A percentile compares a stretch with the other conserved stretches of the same genome.
Evolutionary conservation across 2,888 invertebrate genomes (phyloP).

Genomic region (Phoenoteleia sp.): DNA sequence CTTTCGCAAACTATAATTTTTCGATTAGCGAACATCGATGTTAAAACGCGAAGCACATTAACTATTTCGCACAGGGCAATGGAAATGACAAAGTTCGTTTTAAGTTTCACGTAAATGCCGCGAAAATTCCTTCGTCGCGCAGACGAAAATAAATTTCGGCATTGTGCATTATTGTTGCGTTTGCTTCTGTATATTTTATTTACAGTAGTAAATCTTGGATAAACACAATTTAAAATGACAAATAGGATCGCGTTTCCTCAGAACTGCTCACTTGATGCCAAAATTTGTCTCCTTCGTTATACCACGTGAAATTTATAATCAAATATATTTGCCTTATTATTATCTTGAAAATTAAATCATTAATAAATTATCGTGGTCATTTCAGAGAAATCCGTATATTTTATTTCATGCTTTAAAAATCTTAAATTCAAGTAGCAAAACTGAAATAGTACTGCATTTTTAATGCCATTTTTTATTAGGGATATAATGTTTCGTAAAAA

Average conservation of each 20-base stretch:
- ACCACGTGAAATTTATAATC: conserved; percentile 52
- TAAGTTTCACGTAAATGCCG: conserved; percentile 10
- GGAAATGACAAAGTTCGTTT: conserved; percentile 5
- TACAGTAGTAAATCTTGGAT: conserved; percentile 54
- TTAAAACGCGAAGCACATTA: conserved; percentile 11
- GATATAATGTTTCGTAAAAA: too few relatives aligned
- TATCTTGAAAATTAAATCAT: conserved; percentile 30
- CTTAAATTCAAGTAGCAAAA: too few relatives aligned
- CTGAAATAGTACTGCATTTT: too few relatives aligned
- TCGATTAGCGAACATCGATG: conserved; percentile 33
- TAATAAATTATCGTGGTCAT: conserved; percentile 22
- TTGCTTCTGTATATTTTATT: conserved; percentile 38
- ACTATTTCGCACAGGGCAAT: neutral
- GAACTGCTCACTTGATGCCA: conserved; percentile 56
- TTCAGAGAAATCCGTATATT: too few relatives aligned
- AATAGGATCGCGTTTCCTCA: conserved; percentile 57
- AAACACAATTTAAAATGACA: conserved; percentile 68
- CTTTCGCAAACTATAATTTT: conserved; percentile 40
- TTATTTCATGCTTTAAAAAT: too few relatives aligned
- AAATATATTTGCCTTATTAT: conserved; percentile 36
- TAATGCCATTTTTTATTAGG: too few relatives aligned
- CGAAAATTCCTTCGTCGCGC: conserved; percentile 6
- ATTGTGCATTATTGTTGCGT: conserved; percentile 55
- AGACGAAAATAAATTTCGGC: conserved; percentile 56
- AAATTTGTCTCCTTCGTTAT: conserved; percentile 35